Base-by-base conservation (phyloP, 2,888 invertebrate genomes). In the Ormyrus nitidulus region DNA sequence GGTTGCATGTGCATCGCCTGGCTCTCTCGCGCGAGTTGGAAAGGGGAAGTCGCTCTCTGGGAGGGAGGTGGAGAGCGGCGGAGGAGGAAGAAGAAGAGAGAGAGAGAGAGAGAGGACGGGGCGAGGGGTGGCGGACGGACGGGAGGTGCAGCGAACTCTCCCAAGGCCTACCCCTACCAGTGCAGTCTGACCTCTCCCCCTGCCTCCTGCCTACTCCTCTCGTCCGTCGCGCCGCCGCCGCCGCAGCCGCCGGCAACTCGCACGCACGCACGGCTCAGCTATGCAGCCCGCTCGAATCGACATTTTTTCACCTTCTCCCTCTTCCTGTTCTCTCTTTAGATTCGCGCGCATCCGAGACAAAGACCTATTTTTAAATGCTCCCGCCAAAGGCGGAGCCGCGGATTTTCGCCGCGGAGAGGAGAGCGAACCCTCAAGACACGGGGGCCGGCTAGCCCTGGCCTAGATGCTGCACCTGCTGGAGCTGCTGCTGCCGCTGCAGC, bases 131-230 rank as follows among this genome's bases (percentile, higher is more conserved):
- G 85, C 85, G 87, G 87, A 87, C 85, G 86, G 85, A 86, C 88
- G 88, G 86, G 89, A 89, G 90, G 90, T 90, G 90, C 90, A 90
- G 89, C 90, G 90, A 90, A 90, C 90, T 90, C 90, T 90, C 88
- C 87, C 90, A 90, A 90, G 90, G 90, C 88, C 90, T 90, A 76
- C 76, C 79, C 79, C 81, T 77, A 77, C 84, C 72, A 80, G 34
- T 34, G 34, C 34, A 77, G 77, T 77, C 82, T 75, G 80, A 80
- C 72, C 83, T 83, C 81, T 82, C 83, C 77, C 76, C 78, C 81
- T 83, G 53, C 70, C 65, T 74, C 34, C 34, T 34, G 90, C 88
- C 90, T 90, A 76, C 76, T 76, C 79, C 81, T 77, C 72, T 80
- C 34, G 34, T 34, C 34, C 77, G 77, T 77, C 82, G 73, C 79